These are phyloP conservation scores for Verasper variegatus DNA, from an alignment of 2,113 vertebrate species.

Conservation along the genomic window DNA sequence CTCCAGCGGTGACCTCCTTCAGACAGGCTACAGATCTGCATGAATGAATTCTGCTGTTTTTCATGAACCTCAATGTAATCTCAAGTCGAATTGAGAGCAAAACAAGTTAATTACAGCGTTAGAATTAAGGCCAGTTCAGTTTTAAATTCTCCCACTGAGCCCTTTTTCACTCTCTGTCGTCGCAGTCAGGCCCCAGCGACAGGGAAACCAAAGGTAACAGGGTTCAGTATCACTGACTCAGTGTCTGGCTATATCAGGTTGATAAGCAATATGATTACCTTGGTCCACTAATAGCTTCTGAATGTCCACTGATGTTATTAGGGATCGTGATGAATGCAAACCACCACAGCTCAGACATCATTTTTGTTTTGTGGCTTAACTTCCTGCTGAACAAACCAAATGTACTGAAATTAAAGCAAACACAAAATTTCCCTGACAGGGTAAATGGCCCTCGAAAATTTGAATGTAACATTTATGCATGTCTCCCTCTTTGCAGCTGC, in stretches of 20 bases:
- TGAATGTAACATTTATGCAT: background rate
- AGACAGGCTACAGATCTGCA: constrained; percentile 21
- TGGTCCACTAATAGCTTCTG: constrained; percentile 38
- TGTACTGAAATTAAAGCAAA: constrained; percentile 28
- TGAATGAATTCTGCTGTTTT: constrained; percentile 17
- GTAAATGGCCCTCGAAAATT: constrained; percentile 19
- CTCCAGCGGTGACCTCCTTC: constrained; percentile 8
- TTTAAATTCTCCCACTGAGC: background rate
- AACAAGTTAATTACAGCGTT: constrained; percentile 16
- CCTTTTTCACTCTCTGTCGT: background rate
- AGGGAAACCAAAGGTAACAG: constrained; percentile 4
- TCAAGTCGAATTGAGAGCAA: constrained; percentile 3
- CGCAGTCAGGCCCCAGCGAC: background rate
- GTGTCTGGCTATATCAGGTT: constrained; percentile 19
- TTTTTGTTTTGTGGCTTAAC: constrained; percentile 21
- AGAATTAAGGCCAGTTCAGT: background rate
- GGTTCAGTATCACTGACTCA: constrained; percentile 30
- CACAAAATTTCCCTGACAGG: constrained; percentile 14
- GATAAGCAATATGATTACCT: constrained; percentile 48
- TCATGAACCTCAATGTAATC: constrained; percentile 16
- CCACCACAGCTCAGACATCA: constrained; percentile 26
- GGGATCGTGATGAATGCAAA: constrained; percentile 42
- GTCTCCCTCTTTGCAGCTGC: constrained; percentile 1
- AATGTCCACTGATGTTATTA: constrained; percentile 38
- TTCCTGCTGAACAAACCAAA: constrained; percentile 27